Evolutionary conservation across 2,888 invertebrate species (phyloP), one percentile per base, ranked within the genome.

Genomic region (Sipha maydis): DNA sequence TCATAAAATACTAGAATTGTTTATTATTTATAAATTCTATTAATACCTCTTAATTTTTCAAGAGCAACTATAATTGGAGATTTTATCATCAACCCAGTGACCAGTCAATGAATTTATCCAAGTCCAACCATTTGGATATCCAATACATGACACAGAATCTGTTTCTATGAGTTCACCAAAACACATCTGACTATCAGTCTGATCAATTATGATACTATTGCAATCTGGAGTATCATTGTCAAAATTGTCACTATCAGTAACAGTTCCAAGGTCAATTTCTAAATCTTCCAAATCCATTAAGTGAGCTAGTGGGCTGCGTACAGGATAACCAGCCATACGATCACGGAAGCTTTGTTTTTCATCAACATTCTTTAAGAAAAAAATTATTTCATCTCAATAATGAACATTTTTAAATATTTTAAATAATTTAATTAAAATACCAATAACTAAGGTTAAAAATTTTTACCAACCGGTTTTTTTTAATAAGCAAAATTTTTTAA

Each of bases 81-180:
- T 89, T n/a, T 93, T 93, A 19, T 95, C 93, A 91, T 95, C 94
- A 25, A 93, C 91, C 85, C 95, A 94, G 91, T 94, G 94, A 38
- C 97, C 96, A 90, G 95, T 94, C 89, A 97, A 94, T 69, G 96
- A 96, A 34, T 96, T 95, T 85, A 97, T 94, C 94, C 96, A 97
- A 92, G 95, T 94, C 97, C 97, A 97, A 77, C 97, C 97, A 89
- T 77, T 89, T 54, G 73, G 80, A 76, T 88, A 88, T 67, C 88
- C 88, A 76, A 88, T 82, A 82, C 82, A 88, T 25, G 88, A 88
- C 41, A 88, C 88, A 76, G 75, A 88, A 75, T 88, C 88, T 48
- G 88, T 71, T 17, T 89, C 84, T 38, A 83, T 28, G 17, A 84
- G 28, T 79, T 89, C 89, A n/a, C 89, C 78, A 78, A 80, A 25